A percentile compares a stretch with the other conserved stretches of the same genome.
phyloP scores from a whole-genome alignment of 2,113 vertebrate species.

The Dolichallabes microphthalmus region DNA sequence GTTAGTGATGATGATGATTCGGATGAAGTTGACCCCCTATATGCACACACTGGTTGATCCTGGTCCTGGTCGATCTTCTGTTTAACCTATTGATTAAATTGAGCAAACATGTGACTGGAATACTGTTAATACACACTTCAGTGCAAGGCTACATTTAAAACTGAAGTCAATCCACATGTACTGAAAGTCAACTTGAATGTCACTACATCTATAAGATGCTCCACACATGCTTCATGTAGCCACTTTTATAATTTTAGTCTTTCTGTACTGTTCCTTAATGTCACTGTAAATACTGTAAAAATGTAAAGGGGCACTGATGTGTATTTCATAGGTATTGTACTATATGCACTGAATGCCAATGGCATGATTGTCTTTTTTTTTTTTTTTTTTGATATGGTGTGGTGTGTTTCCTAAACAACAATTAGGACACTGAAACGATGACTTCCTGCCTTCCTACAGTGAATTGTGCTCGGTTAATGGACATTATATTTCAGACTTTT shows the following conservation, averaged over 20 bases:
- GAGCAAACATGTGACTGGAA: background rate
- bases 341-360: constrained; percentile 28
- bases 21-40: background rate
- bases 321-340: constrained; percentile 27
- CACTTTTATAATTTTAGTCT: constrained; percentile 13
- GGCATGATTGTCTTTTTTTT: constrained; percentile 13
- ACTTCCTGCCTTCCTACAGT: background rate
- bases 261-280: constrained; percentile 7
- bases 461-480: background rate
- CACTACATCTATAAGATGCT: background rate
- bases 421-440: background rate
- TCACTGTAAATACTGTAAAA: constrained; percentile 45
- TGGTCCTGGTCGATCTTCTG: background rate
- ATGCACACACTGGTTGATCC: too few species aligned
- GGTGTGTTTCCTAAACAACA: constrained; percentile 20
- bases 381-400: constrained; percentile 23
- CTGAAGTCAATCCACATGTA: background rate
- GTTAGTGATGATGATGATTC: background rate
- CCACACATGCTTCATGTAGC: constrained; percentile 12
- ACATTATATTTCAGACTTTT: background rate
- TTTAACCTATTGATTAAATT: background rate
- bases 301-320: constrained; percentile 16
- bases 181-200: constrained; percentile 38
- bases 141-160: background rate
- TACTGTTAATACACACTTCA: background rate